Evolutionary conservation across 2,113 vertebrate species (phyloP).

Genomic region (Capricornis sumatraensis): DNA sequence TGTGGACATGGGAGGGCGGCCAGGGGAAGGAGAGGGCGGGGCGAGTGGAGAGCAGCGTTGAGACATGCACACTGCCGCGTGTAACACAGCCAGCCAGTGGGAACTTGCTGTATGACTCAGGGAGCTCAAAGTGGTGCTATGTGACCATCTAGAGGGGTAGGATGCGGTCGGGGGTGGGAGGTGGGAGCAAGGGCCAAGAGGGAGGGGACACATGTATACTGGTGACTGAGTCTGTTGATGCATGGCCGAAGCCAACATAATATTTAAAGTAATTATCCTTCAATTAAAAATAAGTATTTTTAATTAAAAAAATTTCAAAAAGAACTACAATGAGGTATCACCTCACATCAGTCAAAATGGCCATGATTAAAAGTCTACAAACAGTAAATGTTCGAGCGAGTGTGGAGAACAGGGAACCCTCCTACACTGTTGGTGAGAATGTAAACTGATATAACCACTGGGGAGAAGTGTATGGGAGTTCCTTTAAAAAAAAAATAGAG

Average conservation of each 20-base stretch:
- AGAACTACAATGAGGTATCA: background rate
- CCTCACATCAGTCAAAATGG: background rate
- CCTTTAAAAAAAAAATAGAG: background rate
- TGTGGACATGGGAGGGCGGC: background rate
- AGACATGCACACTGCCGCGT: rapidly evolving
- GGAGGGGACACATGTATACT: background rate
- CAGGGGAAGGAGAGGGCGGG: background rate
- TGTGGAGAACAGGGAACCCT: background rate
- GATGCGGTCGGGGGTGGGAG: background rate
- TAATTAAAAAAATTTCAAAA: background rate
- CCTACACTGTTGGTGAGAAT: background rate
- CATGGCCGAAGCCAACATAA: background rate
- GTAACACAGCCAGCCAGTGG: background rate
- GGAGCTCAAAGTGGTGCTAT: background rate
- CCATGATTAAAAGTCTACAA: background rate
- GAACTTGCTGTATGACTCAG: background rate
- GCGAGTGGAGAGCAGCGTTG: background rate
- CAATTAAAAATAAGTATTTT: background rate
- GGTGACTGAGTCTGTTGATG: background rate
- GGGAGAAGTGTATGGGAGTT: background rate
- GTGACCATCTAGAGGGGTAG: background rate
- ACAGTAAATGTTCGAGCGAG: background rate
- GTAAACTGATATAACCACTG: background rate
- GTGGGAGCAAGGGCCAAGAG: background rate
- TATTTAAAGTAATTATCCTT: background rate